Evolutionary conservation across 2,797 vertebrate species (phyloP).

Genomic region (Hirundo rustica): DNA sequence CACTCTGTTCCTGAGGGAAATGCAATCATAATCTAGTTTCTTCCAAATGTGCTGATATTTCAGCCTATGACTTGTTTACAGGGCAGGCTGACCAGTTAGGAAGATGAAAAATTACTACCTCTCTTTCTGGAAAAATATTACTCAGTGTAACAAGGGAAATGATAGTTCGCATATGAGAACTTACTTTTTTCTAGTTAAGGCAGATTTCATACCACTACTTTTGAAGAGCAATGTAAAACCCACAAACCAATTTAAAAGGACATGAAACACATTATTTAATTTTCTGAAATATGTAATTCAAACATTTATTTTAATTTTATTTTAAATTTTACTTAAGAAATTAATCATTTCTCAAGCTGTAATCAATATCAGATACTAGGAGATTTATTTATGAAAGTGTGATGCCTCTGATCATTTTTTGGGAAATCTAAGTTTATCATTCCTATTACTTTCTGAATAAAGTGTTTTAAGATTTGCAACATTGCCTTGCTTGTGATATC

Average conservation of each 20-base stretch:
- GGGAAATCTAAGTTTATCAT: neutral
- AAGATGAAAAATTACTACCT: neutral
- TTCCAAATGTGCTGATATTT: neutral
- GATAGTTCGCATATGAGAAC: accelerated
- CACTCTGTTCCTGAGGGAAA: neutral
- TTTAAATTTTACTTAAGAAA: neutral
- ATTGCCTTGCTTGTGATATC: neutral
- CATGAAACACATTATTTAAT: neutral
- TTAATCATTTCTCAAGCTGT: neutral
- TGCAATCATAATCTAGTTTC: neutral
- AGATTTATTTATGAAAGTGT: neutral
- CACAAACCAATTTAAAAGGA: neutral
- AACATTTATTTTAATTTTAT: neutral
- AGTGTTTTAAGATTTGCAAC: neutral
- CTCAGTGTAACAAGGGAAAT: neutral
- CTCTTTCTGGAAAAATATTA: neutral
- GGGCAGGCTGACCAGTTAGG: neutral
- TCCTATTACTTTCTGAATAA: neutral
- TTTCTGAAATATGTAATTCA: neutral
- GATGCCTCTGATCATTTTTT: neutral
- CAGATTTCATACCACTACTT: neutral
- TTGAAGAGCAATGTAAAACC: neutral
- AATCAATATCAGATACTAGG: neutral
- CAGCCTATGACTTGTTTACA: neutral
- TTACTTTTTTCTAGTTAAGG: neutral